Percentiles rank a stretch among this genome's conserved stretches.
Evolutionary conservation across 1,140 invertebrate genomes (phyloP).

Genomic region (Melipona quadrifasciata): DNA sequence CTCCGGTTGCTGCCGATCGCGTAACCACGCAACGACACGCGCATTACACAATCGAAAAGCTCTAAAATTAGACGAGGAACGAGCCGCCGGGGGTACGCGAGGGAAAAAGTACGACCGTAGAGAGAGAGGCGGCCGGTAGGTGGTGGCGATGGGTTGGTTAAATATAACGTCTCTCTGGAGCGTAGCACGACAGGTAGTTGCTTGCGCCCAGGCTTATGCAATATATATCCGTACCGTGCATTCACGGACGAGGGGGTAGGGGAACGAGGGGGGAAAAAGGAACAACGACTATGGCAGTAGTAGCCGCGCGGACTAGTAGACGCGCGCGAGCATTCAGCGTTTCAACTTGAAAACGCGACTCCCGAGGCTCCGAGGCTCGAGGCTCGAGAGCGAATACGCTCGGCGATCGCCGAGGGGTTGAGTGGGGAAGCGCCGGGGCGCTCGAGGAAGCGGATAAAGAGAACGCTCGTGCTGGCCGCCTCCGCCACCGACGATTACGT

Average conservation of each 20-base stretch:
- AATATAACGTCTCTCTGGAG: conserved; percentile 27
- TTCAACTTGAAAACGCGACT: conserved; percentile 1
- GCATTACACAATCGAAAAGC: conserved; percentile 38
- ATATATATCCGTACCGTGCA: conserved; percentile 3
- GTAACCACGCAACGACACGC: not conserved
- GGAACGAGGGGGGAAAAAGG: not conserved
- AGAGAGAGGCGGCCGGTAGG: not conserved
- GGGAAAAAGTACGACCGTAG: conserved; percentile 30
- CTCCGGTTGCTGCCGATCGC: not conserved
- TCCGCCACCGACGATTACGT: conserved; percentile 25
- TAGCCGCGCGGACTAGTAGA: too few relatives aligned
- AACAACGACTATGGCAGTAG: not conserved
- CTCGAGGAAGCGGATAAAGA: not conserved
- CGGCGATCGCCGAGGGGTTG: too few relatives aligned
- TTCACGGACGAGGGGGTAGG: not conserved
- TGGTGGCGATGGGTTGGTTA: conserved; percentile 1
- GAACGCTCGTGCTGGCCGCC: not conserved
- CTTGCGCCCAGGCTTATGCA: conserved; percentile 23
- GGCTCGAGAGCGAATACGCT: not conserved
- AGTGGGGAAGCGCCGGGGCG: not conserved
- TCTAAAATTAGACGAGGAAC: conserved; percentile 38
- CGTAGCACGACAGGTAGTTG: conserved; percentile 37
- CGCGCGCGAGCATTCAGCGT: not conserved
- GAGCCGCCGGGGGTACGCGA: not conserved
- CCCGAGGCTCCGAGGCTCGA: too few relatives aligned